Evolutionary conservation across 2,888 invertebrate species (phyloP).

Genomic region (Agonopterix heracliana): DNA sequence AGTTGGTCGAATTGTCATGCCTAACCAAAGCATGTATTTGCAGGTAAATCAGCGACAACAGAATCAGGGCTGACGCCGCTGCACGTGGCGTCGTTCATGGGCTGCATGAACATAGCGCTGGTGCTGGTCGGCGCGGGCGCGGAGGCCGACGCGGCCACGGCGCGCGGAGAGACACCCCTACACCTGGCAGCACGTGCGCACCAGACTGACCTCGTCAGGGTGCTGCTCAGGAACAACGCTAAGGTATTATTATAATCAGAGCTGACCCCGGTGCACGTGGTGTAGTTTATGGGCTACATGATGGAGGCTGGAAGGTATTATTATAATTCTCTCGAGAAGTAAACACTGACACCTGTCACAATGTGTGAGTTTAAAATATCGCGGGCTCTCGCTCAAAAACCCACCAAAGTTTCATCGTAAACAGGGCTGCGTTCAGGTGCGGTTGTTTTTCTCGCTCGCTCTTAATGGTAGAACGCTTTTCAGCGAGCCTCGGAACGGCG

Average conservation of each 20-base stretch:
- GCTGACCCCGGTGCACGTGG: slow-evolving; percentile 97
- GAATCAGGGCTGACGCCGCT: slow-evolving; percentile 94
- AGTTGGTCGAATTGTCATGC: no score
- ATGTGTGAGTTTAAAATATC: no score
- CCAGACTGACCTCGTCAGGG: slow-evolving; percentile 97
- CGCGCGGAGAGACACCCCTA: slow-evolving; percentile 96
- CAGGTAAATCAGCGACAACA: slow-evolving; percentile 81
- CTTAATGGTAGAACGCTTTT: no score
- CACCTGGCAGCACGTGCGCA: slow-evolving; percentile 98
- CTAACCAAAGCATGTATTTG: no score
- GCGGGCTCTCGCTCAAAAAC: neutral
- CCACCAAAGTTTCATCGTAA: neutral
- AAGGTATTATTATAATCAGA: slow-evolving; percentile 83
- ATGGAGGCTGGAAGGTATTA: slow-evolving; percentile 96
- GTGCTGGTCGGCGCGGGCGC: slow-evolving; percentile 94
- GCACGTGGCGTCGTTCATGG: slow-evolving; percentile 99
- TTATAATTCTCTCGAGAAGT: no score
- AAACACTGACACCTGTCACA: no score
- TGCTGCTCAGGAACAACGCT: slow-evolving; percentile 95
- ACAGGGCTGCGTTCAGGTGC: no score
- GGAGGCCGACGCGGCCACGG: slow-evolving; percentile 94
- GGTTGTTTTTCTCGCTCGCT: no score
- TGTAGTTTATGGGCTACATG: slow-evolving; percentile 99
- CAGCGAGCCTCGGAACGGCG: no score
- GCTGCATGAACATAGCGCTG: slow-evolving; percentile 99